Conservation (phyloP, 2,113 vertebrate genomes). For the Muntiacus muntjak region DNA sequence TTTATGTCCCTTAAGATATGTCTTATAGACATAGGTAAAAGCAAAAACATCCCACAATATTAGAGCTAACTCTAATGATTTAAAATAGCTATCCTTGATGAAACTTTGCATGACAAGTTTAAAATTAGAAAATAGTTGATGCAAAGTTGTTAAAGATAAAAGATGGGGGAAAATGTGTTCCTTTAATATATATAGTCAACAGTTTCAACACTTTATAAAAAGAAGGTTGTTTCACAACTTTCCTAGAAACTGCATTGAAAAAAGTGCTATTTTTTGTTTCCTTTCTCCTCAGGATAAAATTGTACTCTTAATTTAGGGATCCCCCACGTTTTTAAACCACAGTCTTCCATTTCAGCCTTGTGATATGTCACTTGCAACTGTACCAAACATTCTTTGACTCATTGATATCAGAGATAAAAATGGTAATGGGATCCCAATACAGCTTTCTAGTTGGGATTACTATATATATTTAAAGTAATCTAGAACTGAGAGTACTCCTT, state of each 20-base stretch:
- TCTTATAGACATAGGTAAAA: constrained; percentile 6
- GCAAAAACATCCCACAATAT: background rate
- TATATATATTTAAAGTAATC: background rate
- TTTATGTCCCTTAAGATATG: background rate
- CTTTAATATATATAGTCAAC: constrained; percentile 34
- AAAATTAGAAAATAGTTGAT: constrained; percentile 39
- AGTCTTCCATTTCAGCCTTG: background rate
- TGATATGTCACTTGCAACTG: background rate
- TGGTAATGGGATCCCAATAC: background rate
- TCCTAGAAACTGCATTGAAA: constrained; percentile 25
- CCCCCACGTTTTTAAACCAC: background rate
- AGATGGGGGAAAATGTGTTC: background rate
- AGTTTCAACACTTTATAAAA: constrained; percentile 40
- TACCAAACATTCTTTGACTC: background rate
- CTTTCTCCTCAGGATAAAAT: background rate
- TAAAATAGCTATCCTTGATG: constrained; percentile 40
- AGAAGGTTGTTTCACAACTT: constrained; percentile 20
- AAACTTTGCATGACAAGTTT: background rate
- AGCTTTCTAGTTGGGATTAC: background rate
- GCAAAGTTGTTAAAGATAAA: constrained; percentile 51
- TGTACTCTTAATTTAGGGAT: background rate
- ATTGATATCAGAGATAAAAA: constrained; percentile 1
- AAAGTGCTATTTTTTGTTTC: background rate
- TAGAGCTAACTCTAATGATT: background rate
- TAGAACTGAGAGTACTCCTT: background rate